Evolutionary conservation across 30 jellyfish, hydroid and myxozoan genomes (phyloP).

Genomic region (Cassiopea xamachana): DNA sequence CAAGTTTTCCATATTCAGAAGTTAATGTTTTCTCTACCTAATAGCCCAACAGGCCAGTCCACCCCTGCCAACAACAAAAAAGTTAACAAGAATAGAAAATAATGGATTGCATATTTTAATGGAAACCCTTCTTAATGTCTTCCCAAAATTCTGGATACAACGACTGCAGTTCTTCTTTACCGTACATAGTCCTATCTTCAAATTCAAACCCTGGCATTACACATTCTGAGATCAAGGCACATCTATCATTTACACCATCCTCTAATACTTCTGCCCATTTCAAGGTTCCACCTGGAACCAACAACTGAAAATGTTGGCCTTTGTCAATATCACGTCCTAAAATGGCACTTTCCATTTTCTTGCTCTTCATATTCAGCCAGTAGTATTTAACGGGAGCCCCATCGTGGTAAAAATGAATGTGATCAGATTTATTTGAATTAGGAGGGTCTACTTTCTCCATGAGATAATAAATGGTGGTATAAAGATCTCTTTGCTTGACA

Average conservation of each 20-base stretch:
- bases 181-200: constrained; percentile 40
- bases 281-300: constrained; percentile 50
- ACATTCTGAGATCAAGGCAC: constrained; percentile 45
- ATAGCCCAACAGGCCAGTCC: not conserved
- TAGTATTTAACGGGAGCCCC: constrained; percentile 47
- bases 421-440: constrained; percentile 31
- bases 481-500: constrained; percentile 22
- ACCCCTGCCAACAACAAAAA: not conserved
- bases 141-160: constrained; percentile 59
- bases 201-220: constrained; percentile 47
- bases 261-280: constrained; percentile 55
- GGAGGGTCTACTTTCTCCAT: constrained; percentile 46
- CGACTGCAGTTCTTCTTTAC: constrained; percentile 27
- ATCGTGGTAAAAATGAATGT: constrained; percentile 47
- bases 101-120: not conserved
- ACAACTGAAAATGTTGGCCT: constrained; percentile 38
- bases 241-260: constrained; percentile 40
- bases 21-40: too few relatives aligned
- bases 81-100: not conserved
- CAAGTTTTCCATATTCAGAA: too few relatives aligned
- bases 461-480: constrained; percentile 51
- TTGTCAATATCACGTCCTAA: constrained; percentile 22
- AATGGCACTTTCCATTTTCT: constrained; percentile 23
- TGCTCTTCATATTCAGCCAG: constrained; percentile 41
- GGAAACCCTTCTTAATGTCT: constrained; percentile 29